phyloP scores from a whole-genome alignment of 1,140 invertebrate species.

The Argopecten irradians region DNA sequence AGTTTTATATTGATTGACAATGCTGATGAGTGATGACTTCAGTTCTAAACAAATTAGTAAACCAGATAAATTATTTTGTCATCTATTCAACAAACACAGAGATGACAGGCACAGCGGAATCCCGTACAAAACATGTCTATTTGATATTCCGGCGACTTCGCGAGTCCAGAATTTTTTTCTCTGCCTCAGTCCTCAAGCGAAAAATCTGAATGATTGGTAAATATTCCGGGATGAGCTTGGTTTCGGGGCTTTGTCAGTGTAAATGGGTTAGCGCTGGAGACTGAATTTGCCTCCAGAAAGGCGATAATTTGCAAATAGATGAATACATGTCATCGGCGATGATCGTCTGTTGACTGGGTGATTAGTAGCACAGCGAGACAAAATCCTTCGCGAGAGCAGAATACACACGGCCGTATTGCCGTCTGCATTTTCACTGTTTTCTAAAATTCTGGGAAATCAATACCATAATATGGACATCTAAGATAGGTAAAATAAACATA shows the following conservation, averaged over 20 bases:
- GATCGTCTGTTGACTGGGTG: conserved; percentile 14
- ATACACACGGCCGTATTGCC: background rate
- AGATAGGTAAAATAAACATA: background rate
- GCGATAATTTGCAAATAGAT: conserved; percentile 22
- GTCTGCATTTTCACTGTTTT: background rate
- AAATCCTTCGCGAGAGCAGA: background rate
- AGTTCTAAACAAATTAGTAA: no score
- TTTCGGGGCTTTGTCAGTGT: background rate
- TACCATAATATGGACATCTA: background rate
- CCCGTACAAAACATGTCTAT: no score
- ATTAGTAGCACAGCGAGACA: background rate
- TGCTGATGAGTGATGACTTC: no score
- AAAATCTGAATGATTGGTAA: background rate
- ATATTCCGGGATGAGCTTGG: background rate
- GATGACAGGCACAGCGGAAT: no score
- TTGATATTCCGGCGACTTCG: no score
- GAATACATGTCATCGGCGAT: background rate
- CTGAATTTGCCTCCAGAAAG: background rate
- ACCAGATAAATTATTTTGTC: no score
- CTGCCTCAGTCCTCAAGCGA: background rate
- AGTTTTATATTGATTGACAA: no score
- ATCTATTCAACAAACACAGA: no score
- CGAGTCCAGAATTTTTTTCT: background rate
- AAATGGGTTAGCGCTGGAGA: conserved; percentile 11
- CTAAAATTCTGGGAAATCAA: background rate